Conservation (phyloP, 2,888 invertebrate species). For the Polydrusus tereticollis region DNA sequence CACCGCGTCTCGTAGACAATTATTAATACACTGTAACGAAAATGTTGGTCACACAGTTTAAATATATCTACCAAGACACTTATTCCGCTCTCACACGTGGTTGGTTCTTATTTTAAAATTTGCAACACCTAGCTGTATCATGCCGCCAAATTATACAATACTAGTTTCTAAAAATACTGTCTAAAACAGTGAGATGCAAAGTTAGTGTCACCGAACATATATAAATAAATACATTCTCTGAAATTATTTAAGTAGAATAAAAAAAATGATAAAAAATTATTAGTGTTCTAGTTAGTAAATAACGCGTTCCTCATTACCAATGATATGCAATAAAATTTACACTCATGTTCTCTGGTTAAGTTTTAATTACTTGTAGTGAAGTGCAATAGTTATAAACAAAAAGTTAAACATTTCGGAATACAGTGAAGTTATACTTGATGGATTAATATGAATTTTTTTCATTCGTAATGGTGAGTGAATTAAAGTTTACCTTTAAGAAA, state of each 20-base stretch:
- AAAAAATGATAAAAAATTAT: background rate
- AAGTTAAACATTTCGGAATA: too few species aligned
- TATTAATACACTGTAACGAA: background rate
- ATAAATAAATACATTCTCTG: background rate
- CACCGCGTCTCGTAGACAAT: background rate
- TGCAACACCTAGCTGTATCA: conserved; percentile 7
- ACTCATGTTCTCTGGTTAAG: too few species aligned
- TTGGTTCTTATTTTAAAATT: background rate
- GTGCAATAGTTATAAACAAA: too few species aligned
- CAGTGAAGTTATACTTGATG: too few species aligned
- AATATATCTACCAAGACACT: background rate
- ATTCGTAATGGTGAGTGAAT: too few species aligned
- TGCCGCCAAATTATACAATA: conserved; percentile 40
- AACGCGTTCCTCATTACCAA: background rate
- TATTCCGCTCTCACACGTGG: background rate
- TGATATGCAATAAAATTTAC: too few species aligned
- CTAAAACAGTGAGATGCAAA: conserved; percentile 16
- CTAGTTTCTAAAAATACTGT: conserved; percentile 40
- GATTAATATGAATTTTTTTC: too few species aligned
- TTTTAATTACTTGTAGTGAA: too few species aligned
- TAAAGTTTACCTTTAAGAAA: too few species aligned
- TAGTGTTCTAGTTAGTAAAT: background rate
- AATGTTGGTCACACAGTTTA: background rate
- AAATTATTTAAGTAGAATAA: background rate
- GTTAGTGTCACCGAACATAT: conserved; percentile 10